Evolutionary conservation across 2,113 vertebrate species (phyloP), one percentile per base, ranked within the genome.

Genomic region (Oncorhynchus tshawytscha): DNA sequence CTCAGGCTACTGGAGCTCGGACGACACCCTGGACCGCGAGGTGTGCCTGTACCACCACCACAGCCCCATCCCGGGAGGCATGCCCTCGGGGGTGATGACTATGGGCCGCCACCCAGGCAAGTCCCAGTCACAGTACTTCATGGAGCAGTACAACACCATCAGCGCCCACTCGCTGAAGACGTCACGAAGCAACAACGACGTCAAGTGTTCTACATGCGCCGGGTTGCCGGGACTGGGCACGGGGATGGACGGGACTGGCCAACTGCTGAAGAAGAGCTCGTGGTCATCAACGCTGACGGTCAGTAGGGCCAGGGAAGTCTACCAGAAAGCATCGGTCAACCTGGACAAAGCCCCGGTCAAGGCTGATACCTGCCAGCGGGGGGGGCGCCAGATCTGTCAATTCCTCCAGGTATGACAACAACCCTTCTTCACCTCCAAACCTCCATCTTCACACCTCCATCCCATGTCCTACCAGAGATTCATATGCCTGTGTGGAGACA

Each of bases 1-100:
- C 83, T 97, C 97, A 0, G 97, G 97, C 82, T 99, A 97, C 95
- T 99, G 97, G 97, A 99, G 97, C 84, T 99, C 97, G 0, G 97
- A 99, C 0, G 97, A 99, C 83, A 92, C 78, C 67, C 89, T 99
- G 29, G 95, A 96, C 74, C 90, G 95, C 77, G 95, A 96, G 1
- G 85, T 91, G 72, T 92, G 90, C 77, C 85, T 91, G 54, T 89
- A 91, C 78, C 92, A 88, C 93, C 85, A 95, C 82, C 92, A 94
- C 25, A 94, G 93, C 20, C 48, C 24, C 29, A 75, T 48, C 67
- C 65, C 73, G 7, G 87, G 88, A 13, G 84, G 86, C 24, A 25
- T 79, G 80, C 95, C 96, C 0, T 94, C 95, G 62, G 96, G 96
- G 51, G 94, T 98, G 86, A 99, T 98, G 97, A 99, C 97, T 0